These are phyloP conservation scores for Drosophila miranda DNA, from an alignment of 1,140 invertebrate genomes.

Conservation along the genomic window DNA sequence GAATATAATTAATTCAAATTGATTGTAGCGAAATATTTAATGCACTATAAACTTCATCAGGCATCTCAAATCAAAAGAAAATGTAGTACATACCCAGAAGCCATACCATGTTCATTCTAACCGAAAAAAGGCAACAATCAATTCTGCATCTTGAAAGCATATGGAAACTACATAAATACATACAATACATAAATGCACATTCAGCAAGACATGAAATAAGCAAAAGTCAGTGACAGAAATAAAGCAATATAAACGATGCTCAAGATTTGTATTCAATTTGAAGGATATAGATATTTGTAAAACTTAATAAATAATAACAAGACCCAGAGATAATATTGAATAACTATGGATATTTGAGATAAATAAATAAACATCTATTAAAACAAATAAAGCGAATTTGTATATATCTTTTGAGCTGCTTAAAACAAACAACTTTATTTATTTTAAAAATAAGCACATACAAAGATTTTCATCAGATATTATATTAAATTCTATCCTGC, in stretches of 20 bases:
- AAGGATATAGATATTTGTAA: background rate
- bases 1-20: conserved; percentile 25
- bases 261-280: conserved; percentile 48
- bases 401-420: background rate
- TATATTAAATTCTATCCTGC: background rate
- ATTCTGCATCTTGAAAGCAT: conserved; percentile 26
- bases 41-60: conserved; percentile 34
- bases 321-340: conserved; percentile 32
- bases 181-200: conserved; percentile 17
- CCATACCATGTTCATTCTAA: conserved; percentile 9
- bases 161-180: conserved; percentile 15
- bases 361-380: conserved; percentile 60
- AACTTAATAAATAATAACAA: conserved; percentile 22
- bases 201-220: conserved; percentile 14
- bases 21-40: conserved; percentile 38
- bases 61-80: conserved; percentile 47
- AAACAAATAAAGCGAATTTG: conserved; percentile 12
- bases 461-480: too few relatives aligned
- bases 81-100: conserved; percentile 4
- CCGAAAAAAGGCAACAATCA: conserved; percentile 17
- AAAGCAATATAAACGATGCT: conserved; percentile 52
- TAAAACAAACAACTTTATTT: too few relatives aligned
- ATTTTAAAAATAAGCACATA: too few relatives aligned
- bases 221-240: conserved; percentile 8
- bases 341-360: conserved; percentile 33